Conservation (phyloP, 2,113 vertebrate genomes). For the Athene noctua region DNA sequence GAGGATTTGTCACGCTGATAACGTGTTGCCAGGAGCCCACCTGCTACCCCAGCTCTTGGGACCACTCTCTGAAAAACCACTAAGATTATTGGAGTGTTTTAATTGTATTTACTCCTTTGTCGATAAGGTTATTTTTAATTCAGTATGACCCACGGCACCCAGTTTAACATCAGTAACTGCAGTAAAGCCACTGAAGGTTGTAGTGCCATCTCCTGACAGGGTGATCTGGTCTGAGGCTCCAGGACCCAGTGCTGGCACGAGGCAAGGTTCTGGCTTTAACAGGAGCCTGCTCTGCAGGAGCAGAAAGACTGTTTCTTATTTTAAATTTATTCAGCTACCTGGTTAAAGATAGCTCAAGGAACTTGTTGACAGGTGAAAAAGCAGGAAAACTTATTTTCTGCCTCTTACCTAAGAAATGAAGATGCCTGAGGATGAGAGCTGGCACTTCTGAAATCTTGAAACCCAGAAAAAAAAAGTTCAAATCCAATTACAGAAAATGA, state of each 20-base stretch:
- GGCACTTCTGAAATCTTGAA: neutral
- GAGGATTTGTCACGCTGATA: rapidly evolving
- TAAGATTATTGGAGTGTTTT: neutral
- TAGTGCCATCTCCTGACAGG: neutral
- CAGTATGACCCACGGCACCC: neutral
- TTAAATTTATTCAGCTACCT: neutral
- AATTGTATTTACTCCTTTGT: neutral
- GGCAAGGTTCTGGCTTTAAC: neutral
- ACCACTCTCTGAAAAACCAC: rapidly evolving
- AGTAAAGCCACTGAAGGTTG: neutral
- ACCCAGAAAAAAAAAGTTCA: neutral
- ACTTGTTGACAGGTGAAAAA: neutral
- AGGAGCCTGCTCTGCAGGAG: neutral
- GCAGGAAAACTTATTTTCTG: neutral
- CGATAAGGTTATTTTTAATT: neutral
- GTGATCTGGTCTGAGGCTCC: neutral
- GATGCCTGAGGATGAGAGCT: neutral
- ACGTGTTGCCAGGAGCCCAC: neutral
- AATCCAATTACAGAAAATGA: neutral
- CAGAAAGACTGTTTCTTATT: neutral
- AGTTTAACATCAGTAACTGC: too few species aligned
- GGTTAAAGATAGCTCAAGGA: neutral
- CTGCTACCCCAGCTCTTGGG: neutral
- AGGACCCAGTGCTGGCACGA: rapidly evolving
- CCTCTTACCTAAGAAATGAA: neutral